Evolutionary conservation across 1,140 invertebrate genomes (phyloP).

Genomic region (Lucilia cuprina): DNA sequence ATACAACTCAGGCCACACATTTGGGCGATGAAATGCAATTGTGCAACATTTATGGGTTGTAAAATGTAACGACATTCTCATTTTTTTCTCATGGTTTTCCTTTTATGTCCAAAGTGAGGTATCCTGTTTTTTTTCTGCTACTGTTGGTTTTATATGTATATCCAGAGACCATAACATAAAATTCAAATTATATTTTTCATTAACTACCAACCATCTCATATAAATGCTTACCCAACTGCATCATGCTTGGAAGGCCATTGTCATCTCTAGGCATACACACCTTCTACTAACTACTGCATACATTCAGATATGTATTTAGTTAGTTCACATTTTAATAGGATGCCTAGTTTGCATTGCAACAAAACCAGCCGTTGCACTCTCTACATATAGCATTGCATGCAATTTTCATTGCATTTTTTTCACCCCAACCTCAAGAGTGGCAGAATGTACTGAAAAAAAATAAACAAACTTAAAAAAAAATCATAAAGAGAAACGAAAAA

Average conservation of each 20-base stretch:
- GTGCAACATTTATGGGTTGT: constrained; percentile 13
- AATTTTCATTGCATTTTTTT: constrained; percentile 47
- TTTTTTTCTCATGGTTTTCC: not conserved
- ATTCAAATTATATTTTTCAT: constrained; percentile 35
- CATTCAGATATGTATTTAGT: not conserved
- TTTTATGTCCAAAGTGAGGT: not conserved
- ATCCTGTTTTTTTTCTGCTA: not conserved
- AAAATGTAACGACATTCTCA: constrained; percentile 25
- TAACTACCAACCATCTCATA: constrained; percentile 8
- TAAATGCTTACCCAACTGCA: not conserved
- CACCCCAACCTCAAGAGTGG: constrained; percentile 41
- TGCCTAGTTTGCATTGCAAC: constrained; percentile 1
- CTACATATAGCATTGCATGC: not conserved
- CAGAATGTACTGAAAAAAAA: not conserved
- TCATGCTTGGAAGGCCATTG: not conserved
- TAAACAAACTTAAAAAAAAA: not conserved
- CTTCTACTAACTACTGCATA: not conserved
- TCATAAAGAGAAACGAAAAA: constrained; percentile 14
- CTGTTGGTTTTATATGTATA: not conserved
- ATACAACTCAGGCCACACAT: not conserved
- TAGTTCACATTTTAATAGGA: not conserved
- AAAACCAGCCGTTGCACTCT: constrained; percentile 38
- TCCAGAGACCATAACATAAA: constrained; percentile 29
- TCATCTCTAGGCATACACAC: not conserved
- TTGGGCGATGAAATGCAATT: constrained; percentile 10